Base-by-base conservation (phyloP, 2,888 invertebrate genomes). In the Drosophila nr. perissopoda region DNA sequence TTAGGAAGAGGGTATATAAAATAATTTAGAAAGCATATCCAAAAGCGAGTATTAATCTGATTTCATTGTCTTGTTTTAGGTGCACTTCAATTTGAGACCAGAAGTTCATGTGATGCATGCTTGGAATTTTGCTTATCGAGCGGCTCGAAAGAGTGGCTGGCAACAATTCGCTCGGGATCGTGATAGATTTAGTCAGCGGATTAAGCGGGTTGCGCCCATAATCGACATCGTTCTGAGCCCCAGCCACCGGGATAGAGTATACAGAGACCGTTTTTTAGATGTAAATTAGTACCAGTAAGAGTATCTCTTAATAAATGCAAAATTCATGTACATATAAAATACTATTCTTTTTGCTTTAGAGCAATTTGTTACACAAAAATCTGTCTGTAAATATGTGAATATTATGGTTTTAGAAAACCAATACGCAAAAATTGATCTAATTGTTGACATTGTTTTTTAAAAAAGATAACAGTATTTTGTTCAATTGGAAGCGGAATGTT, bases 131-230 rank as follows among this genome's bases (percentile, higher is more conserved):
- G 95, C 95, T 1, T 95, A 95, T 72, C 92, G 94, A 7, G 94
- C 94, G 56, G 95, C 95, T 13, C 92, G 95, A 10, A 93, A 94
- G 34, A 95, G 95, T 0, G 93, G 94, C 66, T 96, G 95, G 96
- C 95, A 95, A 89, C 91, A 94, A 70, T 92, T 93, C 78, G 94
- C 94, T 0, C 89, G 94, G 0, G 96, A 96, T 88, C 90, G 92
- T 25, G 85, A 79, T 51, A 86, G 93, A 72, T 93, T 93, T 81
- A 83, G 86, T 59, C 76, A 90, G 33, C 82, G 93, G 48, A 91
- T 92, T 51, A 81, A 89, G 34, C 75, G 87, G n/a, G 72, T 91
- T 11, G 83, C 88, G 4, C 74, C 73, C 38, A 77, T 81, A 54
- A 72, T 93, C 48, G 84, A 90, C 71, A 89, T 87, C 38, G 78